Evolutionary conservation across 2,888 invertebrate species (phyloP), one percentile per base, ranked within the genome.

Genomic region (Tridacna gigas): DNA sequence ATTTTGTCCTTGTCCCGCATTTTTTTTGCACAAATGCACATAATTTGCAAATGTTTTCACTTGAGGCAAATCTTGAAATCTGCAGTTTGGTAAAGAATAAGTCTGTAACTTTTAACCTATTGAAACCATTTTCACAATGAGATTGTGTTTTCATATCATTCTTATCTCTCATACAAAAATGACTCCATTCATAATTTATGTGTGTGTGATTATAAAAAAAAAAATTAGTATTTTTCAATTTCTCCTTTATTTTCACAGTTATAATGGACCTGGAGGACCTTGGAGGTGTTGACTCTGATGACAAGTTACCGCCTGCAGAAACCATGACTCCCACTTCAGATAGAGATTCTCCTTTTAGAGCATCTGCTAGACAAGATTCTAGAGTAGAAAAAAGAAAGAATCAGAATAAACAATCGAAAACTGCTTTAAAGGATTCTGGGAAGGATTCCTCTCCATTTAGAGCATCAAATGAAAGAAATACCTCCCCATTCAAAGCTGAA

Each of bases 231-330:
- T 37, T n/a, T 56, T 56, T 56, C 18, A 20, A n/a, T 56, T n/a
- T 56, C 56, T 28, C 11, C 22, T 63, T 48, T 60, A 65, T 86
- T 83, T 37, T 37, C 7, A 25, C 88, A 92, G 91, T 87, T 45
- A 84, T 89, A 22, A 89, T 89, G 89, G 88, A 89, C 61, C 73
- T 89, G 0, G 89, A 88, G 56, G 86, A 83, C 4, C 77, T 89
- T 28, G 88, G 82, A 7, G 86, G 79, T 20, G 78, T 78, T 18
- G 78, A 63, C 11, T 81, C 78, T 3, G 83, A 83, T 26, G 51
- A n/a, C 80, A 71, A 84, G 18, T 47, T 80, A 48, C 79, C 81
- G 4, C 63, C 61, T 9, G 73, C 75, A n/a, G 79, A 79, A 1
- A 81, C 84, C 7, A 66, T 79, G 22, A 71, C 71, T 15, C 71